phyloP scores from a whole-genome alignment of 2,113 vertebrate genomes.

The Trachemys scripta region DNA sequence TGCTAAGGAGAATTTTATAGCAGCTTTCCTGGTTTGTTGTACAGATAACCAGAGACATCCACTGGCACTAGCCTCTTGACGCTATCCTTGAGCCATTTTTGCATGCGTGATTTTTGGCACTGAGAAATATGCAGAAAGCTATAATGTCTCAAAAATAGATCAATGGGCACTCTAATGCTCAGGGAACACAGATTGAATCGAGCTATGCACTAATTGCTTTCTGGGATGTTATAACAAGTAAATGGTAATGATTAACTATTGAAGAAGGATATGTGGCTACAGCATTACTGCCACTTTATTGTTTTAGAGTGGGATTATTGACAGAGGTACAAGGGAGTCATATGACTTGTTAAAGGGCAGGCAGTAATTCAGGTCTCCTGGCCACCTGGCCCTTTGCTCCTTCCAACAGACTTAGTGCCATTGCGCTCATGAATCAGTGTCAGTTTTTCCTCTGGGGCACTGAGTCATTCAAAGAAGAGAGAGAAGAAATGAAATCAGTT shows the following conservation, averaged over 20 bases:
- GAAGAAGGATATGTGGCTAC: neutral
- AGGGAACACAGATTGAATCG: neutral
- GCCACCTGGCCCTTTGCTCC: neutral
- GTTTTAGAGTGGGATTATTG: neutral
- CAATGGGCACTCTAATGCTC: neutral
- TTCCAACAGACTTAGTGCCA: neutral
- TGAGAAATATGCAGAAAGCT: neutral
- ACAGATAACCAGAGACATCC: neutral
- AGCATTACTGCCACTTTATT: neutral
- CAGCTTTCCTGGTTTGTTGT: neutral
- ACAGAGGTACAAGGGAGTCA: neutral
- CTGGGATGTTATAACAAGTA: neutral
- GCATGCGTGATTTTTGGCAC: neutral
- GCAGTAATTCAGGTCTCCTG: neutral
- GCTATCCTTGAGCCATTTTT: neutral
- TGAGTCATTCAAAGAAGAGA: neutral
- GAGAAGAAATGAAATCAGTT: neutral
- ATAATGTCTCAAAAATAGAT: neutral
- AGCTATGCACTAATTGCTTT: neutral
- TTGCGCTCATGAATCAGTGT: neutral
- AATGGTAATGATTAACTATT: neutral
- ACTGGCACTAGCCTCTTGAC: neutral
- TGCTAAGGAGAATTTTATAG: slow-evolving; percentile 74
- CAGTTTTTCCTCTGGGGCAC: neutral
- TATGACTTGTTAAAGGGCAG: neutral